A percentile compares a stretch with the other conserved stretches of the same genome.
Conservation (phyloP, 2,797 vertebrate species). For the Hypotaenidia okinawae region DNA sequence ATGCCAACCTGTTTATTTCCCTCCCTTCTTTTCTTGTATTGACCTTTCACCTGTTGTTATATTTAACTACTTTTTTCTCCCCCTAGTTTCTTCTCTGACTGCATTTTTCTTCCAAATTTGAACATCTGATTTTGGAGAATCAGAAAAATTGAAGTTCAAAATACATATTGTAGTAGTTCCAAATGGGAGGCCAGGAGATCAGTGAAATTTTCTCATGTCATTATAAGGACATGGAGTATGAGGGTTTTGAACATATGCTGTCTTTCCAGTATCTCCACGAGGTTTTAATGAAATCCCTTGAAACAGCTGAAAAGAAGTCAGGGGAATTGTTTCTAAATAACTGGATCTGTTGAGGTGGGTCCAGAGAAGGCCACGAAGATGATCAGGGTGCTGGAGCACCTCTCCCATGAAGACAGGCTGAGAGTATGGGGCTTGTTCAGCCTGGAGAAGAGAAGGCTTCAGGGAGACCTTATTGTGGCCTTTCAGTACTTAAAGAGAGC, state of each 20-base stretch:
- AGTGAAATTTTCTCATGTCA: not conserved
- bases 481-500: not conserved
- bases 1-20: not conserved
- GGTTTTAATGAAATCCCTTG: not conserved
- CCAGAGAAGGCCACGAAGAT: not conserved
- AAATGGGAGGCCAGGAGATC: not conserved
- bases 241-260: not conserved
- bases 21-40: not conserved
- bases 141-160: not conserved
- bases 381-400: not conserved
- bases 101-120: not conserved
- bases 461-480: not conserved
- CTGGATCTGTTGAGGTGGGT: not conserved
- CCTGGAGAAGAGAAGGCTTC: not conserved
- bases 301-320: not conserved
- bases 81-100: not conserved
- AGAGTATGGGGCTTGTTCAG: not conserved
- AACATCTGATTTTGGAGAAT: not conserved
- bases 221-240: not conserved
- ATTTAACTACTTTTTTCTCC: not conserved
- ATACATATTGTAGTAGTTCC: not conserved
- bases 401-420: not conserved
- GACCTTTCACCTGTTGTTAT: not conserved
- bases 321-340: not conserved
- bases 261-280: not conserved